Evolutionary conservation across 1,140 invertebrate species (phyloP).

Genomic region (Aleiodes sp.): DNA sequence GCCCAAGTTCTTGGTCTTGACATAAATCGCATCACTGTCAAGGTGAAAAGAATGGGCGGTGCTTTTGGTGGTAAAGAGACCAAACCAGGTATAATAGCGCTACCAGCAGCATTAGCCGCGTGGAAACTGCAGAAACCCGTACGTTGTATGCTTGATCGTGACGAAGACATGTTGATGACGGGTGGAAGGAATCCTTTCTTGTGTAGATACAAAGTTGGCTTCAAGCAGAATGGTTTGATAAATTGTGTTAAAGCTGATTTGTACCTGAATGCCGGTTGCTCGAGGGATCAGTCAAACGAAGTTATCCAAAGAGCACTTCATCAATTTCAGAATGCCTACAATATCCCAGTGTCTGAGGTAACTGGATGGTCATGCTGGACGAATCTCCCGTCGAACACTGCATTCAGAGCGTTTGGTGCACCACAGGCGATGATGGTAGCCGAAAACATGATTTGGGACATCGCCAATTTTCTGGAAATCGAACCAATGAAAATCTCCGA

Average conservation of each 20-base stretch:
- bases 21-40: slow-evolving; percentile 78
- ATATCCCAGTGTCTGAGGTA: slow-evolving; percentile 75
- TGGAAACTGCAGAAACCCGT: slow-evolving; percentile 74
- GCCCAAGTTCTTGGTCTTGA: slow-evolving; percentile 79
- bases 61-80: slow-evolving; percentile 97
- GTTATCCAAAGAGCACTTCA: slow-evolving; percentile 83
- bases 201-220: slow-evolving; percentile 87
- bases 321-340: slow-evolving; percentile 83
- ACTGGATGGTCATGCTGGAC: slow-evolving; percentile 81
- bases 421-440: slow-evolving; percentile 89
- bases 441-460: slow-evolving; percentile 80
- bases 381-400: slow-evolving; percentile 89
- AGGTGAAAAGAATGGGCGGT: slow-evolving; percentile 89
- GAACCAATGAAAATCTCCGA: slow-evolving; percentile 69
- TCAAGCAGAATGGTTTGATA: slow-evolving; percentile 78
- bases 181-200: slow-evolving; percentile 91
- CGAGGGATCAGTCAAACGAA: slow-evolving; percentile 80
- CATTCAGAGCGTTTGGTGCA: slow-evolving; percentile 89
- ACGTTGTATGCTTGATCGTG: slow-evolving; percentile 88
- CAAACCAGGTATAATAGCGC: slow-evolving; percentile 69
- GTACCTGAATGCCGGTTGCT: slow-evolving; percentile 86
- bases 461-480: slow-evolving; percentile 77
- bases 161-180: slow-evolving; percentile 92
- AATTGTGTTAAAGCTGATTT: slow-evolving; percentile 77
- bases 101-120: slow-evolving; percentile 77